Evolutionary conservation across 2,888 invertebrate species (phyloP), one percentile per base, ranked within the genome.

Genomic region (Drosophila tanythrix): DNA sequence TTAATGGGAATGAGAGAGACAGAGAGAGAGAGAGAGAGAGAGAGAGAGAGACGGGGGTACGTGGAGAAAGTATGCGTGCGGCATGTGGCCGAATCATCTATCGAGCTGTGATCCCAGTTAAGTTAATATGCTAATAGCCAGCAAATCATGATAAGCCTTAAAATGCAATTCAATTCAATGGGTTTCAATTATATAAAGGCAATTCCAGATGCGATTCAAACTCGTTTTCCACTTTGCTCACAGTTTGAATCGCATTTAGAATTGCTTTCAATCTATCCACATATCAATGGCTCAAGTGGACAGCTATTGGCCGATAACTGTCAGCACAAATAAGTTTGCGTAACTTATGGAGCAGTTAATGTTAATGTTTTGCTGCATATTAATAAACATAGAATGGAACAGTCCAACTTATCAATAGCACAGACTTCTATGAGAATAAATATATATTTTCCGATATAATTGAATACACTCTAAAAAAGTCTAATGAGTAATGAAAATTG

Each of bases 111-210:
- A 68, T 73, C 62, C 65, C 58, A 66, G 53, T 70, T 82, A 85
- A 88, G 10, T 31, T 80, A 77, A 88, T 62, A 83, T 83, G 87
- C 79, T 89, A 88, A 84, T 84, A 72, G 57, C 50, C 43, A 43
- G 59, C 46, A 76, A 87, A 56, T 46, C 3, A 81, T 62, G 80
- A 69, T 55, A 61, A 62, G 55, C 58, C 51, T 67, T 36, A 69
- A 72, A 52, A 40, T 36, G 52, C 64, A 69, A 75, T 69, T 64
- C 57, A 55, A 71, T 29, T 31, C 58, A 13, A 25, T 27, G 3
- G 0, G 2, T 1, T 35, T 35, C 11, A 35, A 13, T 35, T 35
- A 35, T 35, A 11, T 13, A 35, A 35, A 35, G 13, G 4, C 5
- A 35, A 35, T 1, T 35, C 35, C 11, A 6, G 29, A 1, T 35